These are phyloP conservation scores for Sceloporus tristichus DNA, from an alignment of 2,113 vertebrate species.

Conservation along the genomic window DNA sequence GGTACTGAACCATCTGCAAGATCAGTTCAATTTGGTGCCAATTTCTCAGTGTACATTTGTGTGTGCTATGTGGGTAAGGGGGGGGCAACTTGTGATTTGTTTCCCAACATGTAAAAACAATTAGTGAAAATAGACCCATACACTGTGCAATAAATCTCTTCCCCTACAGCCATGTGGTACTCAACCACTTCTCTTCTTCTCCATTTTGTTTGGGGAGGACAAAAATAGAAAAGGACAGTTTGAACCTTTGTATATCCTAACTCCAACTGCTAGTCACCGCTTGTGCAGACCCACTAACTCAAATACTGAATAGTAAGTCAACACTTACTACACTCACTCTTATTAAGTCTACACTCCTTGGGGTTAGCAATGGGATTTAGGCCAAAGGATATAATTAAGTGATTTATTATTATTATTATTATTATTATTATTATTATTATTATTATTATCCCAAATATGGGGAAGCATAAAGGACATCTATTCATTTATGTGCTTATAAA, in stretches of 20 bases:
- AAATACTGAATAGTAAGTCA: too few relatives aligned
- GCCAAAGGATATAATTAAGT: constrained; percentile 73
- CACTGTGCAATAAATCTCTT: neutral
- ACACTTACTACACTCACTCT: too few relatives aligned
- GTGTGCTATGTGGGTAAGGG: too few relatives aligned
- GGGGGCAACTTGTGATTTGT: neutral
- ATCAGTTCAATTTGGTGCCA: constrained; percentile 4
- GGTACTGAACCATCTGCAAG: constrained; percentile 5
- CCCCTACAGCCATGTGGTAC: neutral
- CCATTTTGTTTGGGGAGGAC: constrained; percentile 64
- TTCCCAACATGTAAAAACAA: constrained; percentile 8
- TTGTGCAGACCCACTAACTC: too few relatives aligned
- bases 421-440: constrained; percentile 73
- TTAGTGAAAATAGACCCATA: constrained; percentile 7
- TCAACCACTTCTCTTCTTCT: constrained; percentile 15
- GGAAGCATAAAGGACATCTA: constrained; percentile 78
- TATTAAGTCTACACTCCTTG: constrained; percentile 17
- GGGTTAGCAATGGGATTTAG: too few relatives aligned
- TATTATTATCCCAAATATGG: constrained; percentile 79
- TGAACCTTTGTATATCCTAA: constrained; percentile 15
- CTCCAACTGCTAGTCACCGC: too few relatives aligned
- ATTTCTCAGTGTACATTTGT: neutral
- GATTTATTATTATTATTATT: constrained; percentile 61
- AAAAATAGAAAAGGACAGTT: neutral
- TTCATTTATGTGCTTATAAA: constrained; percentile 84